These are phyloP conservation scores for Podilymbus podiceps DNA, from an alignment of 2,113 vertebrate species.

Conservation along the genomic window DNA sequence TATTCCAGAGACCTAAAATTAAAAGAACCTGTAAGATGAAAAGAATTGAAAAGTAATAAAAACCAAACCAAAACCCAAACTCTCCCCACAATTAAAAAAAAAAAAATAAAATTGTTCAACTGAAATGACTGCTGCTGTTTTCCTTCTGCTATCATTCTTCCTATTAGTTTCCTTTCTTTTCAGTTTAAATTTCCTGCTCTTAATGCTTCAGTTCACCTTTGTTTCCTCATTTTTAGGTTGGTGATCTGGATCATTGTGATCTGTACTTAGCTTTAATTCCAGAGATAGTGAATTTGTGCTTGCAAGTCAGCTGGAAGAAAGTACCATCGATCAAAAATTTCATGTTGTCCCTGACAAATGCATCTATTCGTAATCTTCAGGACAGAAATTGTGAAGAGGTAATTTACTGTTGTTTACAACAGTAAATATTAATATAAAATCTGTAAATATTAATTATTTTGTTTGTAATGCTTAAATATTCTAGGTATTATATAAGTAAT, in stretches of 20 bases:
- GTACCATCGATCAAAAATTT: constrained; percentile 62
- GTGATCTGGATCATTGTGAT: constrained; percentile 78
- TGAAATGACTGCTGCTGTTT: background rate
- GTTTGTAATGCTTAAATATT: background rate
- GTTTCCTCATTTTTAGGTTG: constrained; percentile 50
- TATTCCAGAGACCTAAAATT: background rate
- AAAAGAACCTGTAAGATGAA: background rate
- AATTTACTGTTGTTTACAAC: background rate
- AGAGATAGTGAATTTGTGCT: constrained; percentile 72
- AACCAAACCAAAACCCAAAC: background rate
- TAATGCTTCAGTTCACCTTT: background rate
- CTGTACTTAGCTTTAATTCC: constrained; percentile 84
- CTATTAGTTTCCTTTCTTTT: background rate
- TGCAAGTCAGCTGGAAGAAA: constrained; percentile 46
- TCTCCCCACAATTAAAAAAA: background rate
- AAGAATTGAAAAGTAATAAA: background rate
- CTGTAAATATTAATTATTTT: background rate
- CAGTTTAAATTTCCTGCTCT: background rate
- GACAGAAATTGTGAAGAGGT: constrained; percentile 76
- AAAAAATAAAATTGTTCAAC: background rate
- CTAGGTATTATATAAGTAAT: background rate
- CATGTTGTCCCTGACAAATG: constrained; percentile 75
- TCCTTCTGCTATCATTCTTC: background rate
- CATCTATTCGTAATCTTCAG: constrained; percentile 74
- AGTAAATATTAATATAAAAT: background rate